Evolutionary conservation across 2,113 vertebrate species (phyloP), one percentile per base, ranked within the genome.

Genomic region (Trogon surrucura): DNA sequence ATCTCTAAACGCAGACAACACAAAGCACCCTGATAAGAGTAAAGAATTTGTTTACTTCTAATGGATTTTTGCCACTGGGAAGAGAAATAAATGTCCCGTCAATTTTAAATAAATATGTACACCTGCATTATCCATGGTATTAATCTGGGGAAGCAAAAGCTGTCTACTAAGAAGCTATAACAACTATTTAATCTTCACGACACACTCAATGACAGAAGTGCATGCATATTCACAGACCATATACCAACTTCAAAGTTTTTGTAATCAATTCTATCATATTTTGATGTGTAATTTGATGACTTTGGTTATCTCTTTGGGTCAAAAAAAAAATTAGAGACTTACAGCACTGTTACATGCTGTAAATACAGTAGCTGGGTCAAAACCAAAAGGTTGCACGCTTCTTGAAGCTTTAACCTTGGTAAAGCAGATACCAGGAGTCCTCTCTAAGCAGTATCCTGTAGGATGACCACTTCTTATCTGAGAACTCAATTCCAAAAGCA

Each of bases 1-100:
- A 97, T 96, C 94, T 97, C 67, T 50, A 4, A 71, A 14, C 2
- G 3, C 93, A 97, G 92, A 78, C 84, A 80, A 54, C 92, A 30
- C 74, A 51, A 25, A 92, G 78, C 36, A 14, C 48, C 22, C 93
- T 6, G 95, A 96, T 97, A 97, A 95, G 80, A 64, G 73, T 3
- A 56, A 48, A 56, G 84, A 19, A 72, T 74, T 92, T 92, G 91
- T 92, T 97, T 92, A 53, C 80, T 79, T 69, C 74, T 23, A 92
- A 93, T 81, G 81, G 81, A 85, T 95, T 95, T 80, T 84, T 89
- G 87, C 91, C 61, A 45, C 88, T 65, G 84, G 74, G 54, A 89
- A 82, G 72, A 67, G 80, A 91, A 94, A 91, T 75, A 79, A 95
- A 96, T 50, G 81, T 48, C 57, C 93, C 90, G 91, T 69, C 71